A percentile compares a stretch with the other conserved stretches of the same genome.
Evolutionary conservation across 2,888 invertebrate genomes (phyloP).

Genomic region (Melieria omissa): DNA sequence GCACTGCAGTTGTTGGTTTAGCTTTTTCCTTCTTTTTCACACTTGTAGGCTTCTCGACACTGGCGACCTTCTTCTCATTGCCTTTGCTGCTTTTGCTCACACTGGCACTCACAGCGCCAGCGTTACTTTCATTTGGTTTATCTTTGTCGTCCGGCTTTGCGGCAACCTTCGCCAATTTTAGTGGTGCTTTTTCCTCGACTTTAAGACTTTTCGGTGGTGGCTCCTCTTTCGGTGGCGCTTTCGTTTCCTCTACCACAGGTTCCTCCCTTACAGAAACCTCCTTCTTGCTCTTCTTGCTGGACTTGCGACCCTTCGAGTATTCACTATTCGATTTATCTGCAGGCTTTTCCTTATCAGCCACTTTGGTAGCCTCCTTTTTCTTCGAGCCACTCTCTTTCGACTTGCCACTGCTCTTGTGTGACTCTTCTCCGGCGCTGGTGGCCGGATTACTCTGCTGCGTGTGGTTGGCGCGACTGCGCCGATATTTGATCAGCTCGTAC

Average conservation of each 20-base stretch:
- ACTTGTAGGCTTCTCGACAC: constrained; percentile 38
- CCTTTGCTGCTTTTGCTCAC: constrained; percentile 43
- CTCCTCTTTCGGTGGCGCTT: constrained; percentile 23
- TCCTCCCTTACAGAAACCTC: constrained; percentile 23
- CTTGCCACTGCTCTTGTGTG: constrained; percentile 42
- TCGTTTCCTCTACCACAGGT: constrained; percentile 36
- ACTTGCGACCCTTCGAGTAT: constrained; percentile 22
- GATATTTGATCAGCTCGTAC: constrained; percentile 73
- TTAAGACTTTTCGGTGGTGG: constrained; percentile 32
- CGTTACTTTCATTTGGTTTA: neutral
- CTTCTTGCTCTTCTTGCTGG: constrained; percentile 20
- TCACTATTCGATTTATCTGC: constrained; percentile 32
- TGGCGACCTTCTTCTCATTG: constrained; percentile 48
- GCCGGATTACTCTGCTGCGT: constrained; percentile 50
- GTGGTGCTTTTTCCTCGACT: constrained; percentile 35
- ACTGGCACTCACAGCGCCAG: neutral
- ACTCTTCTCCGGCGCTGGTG: constrained; percentile 60
- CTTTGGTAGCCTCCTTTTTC: constrained; percentile 40
- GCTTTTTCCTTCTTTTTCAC: constrained; percentile 44
- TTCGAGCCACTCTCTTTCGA: constrained; percentile 51
- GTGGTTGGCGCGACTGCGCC: constrained; percentile 69
- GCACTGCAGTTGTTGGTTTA: constrained; percentile 48
- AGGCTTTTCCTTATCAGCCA: constrained; percentile 21
- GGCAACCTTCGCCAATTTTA: constrained; percentile 5
- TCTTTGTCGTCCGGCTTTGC: constrained; percentile 1